These are phyloP conservation scores for Macrophya alboannulata DNA, from an alignment of 2,888 invertebrate species.

Conservation along the genomic window DNA sequence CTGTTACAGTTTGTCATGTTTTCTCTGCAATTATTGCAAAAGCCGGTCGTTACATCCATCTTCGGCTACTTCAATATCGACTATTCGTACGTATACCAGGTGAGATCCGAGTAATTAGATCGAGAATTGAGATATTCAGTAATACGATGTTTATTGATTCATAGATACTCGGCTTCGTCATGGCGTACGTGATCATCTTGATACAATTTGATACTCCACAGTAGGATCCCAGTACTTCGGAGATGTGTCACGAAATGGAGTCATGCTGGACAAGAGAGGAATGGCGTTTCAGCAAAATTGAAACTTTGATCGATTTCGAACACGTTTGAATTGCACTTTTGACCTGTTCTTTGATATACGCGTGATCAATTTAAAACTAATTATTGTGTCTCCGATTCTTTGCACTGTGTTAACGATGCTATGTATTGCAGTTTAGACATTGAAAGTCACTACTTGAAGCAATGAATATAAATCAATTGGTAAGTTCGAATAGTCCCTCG, in stretches of 20 bases:
- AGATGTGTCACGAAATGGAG: not conserved
- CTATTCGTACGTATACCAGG: slow-evolving; percentile 2
- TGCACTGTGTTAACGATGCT: not conserved
- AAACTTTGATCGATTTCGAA: not conserved
- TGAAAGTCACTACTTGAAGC: not conserved
- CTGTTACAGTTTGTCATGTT: not conserved
- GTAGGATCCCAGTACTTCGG: not conserved
- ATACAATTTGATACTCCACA: not conserved
- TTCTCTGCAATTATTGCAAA: slow-evolving; percentile 16
- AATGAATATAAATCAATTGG: no score
- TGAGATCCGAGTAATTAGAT: no score
- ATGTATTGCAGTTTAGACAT: not conserved
- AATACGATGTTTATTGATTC: not conserved
- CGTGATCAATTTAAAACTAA: no score
- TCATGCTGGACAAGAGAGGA: not conserved
- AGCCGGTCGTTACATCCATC: not conserved
- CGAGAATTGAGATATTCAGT: no score
- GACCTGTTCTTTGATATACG: no score
- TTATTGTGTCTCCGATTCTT: no score
- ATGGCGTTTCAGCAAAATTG: not conserved
- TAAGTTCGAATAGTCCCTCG: no score
- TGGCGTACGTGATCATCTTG: not conserved
- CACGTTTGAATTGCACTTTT: no score
- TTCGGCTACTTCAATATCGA: not conserved
- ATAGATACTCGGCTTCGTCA: not conserved